A percentile compares a stretch with the other conserved stretches of the same genome.
Conservation (phyloP, 2,797 vertebrate species). For the Acanthurus leucopareius region DNA sequence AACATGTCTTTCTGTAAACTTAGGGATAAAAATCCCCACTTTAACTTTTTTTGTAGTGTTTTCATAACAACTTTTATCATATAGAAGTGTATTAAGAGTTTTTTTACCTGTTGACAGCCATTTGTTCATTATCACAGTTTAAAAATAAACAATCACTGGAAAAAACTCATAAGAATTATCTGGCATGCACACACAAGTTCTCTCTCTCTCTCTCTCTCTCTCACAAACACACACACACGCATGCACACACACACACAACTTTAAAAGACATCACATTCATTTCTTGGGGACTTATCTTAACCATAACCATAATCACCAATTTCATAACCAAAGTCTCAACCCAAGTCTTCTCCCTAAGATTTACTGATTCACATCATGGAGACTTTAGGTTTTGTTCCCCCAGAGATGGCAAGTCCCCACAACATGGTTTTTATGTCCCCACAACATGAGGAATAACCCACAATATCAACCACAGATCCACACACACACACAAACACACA, state of each 20-base stretch:
- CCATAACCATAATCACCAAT: neutral
- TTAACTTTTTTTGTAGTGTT: neutral
- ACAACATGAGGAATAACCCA: neutral
- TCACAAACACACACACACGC: slow-evolving; percentile 7
- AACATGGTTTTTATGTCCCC: neutral
- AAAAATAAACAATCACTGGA: slow-evolving; percentile 2
- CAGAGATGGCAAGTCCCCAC: neutral
- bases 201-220: too few species aligned
- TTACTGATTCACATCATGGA: too few species aligned
- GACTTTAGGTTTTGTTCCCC: too few species aligned
- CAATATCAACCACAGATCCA: neutral
- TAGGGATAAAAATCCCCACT: neutral
- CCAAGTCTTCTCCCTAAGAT: neutral
- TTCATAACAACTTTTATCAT: too few species aligned
- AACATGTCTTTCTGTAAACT: neutral
- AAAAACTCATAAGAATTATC: slow-evolving; percentile 16
- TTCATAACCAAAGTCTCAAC: neutral
- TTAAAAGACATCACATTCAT: neutral
- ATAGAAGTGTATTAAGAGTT: too few species aligned
- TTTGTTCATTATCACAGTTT: neutral
- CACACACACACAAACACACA: neutral
- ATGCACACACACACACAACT: slow-evolving; percentile 16
- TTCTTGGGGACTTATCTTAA: neutral
- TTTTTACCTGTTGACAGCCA: slow-evolving; percentile 12
- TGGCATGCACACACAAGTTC: slow-evolving; percentile 29